Conservation (phyloP, 2,888 invertebrate species). For the Sclerodermus sp. region DNA sequence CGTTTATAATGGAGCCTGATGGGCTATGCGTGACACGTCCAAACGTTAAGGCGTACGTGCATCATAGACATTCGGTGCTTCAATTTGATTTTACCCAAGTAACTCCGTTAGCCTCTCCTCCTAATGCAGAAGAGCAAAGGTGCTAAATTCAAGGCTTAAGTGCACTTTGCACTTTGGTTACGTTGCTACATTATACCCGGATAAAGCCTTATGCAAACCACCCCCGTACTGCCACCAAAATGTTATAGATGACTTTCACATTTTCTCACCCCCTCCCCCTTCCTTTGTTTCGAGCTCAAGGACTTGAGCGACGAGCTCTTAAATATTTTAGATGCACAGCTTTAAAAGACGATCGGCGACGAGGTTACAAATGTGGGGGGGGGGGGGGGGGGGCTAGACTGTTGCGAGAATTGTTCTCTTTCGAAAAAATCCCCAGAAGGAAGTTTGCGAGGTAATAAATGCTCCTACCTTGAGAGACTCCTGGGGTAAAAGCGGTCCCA, state of each 20-base stretch:
- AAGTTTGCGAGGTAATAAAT: no score
- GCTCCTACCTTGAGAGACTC: no score
- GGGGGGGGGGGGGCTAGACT: no score
- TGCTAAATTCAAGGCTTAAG: background rate
- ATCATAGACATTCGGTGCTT: no score
- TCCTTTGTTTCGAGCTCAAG: background rate
- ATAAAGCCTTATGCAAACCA: background rate
- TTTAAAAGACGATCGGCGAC: no score
- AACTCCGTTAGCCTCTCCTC: background rate
- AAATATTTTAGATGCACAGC: background rate
- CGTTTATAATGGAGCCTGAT: no score
- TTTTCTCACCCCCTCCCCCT: background rate
- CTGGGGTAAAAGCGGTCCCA: no score
- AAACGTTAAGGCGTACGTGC: no score
- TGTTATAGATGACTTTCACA: background rate
- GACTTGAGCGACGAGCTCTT: background rate
- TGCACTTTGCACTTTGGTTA: constrained; percentile 2
- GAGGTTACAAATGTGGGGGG: no score
- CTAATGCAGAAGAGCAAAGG: background rate
- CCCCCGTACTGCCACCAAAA: background rate
- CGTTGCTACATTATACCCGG: background rate
- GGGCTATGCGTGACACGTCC: no score
- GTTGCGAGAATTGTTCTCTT: no score
- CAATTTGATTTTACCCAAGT: background rate
- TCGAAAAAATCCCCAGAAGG: no score